Percentiles rank a stretch among this genome's conserved stretches.
These are phyloP conservation scores for Mohoua ochrocephala DNA, from an alignment of 2,113 vertebrate species.

Conservation along the genomic window DNA sequence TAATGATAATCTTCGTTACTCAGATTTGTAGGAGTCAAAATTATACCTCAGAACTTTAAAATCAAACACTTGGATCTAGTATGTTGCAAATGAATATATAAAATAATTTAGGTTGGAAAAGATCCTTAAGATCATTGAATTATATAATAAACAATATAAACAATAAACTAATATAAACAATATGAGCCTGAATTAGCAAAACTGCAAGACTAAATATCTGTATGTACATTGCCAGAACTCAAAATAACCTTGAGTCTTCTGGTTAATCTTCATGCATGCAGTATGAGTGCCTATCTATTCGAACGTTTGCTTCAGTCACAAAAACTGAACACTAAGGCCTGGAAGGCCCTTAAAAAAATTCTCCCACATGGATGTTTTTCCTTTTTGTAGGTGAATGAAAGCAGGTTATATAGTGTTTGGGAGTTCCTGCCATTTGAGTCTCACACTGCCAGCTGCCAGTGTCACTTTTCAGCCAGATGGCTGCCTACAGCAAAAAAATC, in stretches of 20 bases:
- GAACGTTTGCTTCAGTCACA: fast-evolving
- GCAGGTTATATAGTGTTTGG: background rate
- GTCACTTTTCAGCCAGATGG: constrained; percentile 51
- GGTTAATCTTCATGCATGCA: background rate
- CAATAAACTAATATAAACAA: background rate
- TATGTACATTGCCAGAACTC: background rate
- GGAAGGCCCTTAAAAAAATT: background rate
- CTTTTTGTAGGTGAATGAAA: background rate
- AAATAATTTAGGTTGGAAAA: background rate
- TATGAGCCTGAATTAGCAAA: background rate
- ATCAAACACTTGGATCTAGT: background rate
- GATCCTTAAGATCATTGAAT: background rate
- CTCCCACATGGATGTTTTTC: background rate
- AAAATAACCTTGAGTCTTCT: background rate
- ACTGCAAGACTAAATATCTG: background rate
- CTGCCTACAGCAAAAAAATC: constrained; percentile 15
- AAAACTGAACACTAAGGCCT: background rate
- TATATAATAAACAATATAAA: background rate
- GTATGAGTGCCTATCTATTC: background rate
- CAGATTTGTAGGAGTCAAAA: background rate
- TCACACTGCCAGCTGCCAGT: background rate
- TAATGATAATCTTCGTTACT: background rate
- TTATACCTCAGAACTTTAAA: background rate
- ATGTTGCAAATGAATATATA: background rate
- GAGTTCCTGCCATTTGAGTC: constrained; percentile 13